These are phyloP conservation scores for Crotalus tigris DNA, from an alignment of 2,113 vertebrate genomes.

Conservation along the genomic window DNA sequence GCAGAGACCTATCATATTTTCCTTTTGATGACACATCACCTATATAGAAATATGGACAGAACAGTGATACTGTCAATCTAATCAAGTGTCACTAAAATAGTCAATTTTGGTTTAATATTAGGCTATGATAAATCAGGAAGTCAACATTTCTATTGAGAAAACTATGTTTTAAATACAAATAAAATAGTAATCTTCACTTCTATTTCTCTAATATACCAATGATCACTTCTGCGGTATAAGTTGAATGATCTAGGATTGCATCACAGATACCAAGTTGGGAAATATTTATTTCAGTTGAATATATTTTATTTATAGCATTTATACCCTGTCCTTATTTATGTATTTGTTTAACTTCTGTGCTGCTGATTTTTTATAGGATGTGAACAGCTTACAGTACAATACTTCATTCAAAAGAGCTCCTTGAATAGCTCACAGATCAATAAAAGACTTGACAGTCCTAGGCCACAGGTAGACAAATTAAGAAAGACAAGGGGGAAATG, in stretches of 20 bases:
- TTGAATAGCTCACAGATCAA: background rate
- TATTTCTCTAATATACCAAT: background rate
- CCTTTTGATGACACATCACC: background rate
- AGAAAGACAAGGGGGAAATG: background rate
- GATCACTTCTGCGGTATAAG: background rate
- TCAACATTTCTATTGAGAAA: background rate
- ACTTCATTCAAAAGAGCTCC: background rate
- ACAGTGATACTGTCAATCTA: background rate
- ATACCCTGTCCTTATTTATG: background rate
- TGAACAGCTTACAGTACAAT: background rate
- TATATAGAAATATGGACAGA: background rate
- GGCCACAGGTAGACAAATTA: background rate
- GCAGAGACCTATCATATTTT: background rate
- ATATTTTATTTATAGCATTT: background rate
- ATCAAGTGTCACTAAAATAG: background rate
- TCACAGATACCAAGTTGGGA: background rate
- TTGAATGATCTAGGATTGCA: background rate
- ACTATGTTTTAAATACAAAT: background rate
- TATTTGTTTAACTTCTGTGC: background rate
- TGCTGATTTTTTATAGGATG: background rate
- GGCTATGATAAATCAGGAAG: background rate
- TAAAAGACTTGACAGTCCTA: background rate
- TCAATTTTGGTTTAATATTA: background rate
- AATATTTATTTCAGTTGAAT: background rate
- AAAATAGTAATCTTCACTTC: background rate